phyloP scores from a whole-genome alignment of 2,888 invertebrate genomes.

The Eupithecia exiguata region DNA sequence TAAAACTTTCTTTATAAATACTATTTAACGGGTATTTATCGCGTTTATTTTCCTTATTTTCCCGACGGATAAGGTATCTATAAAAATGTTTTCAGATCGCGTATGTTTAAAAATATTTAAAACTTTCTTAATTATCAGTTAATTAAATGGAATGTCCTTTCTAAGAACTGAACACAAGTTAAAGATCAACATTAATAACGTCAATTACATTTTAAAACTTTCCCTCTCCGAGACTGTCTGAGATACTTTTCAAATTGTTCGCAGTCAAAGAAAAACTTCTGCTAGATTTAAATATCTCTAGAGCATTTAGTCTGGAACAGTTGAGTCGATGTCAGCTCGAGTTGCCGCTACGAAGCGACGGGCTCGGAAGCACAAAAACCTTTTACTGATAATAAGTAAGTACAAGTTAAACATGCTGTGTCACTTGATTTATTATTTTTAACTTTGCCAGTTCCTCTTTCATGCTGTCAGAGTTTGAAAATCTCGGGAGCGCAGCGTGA shows the following conservation, averaged over 20 bases:
- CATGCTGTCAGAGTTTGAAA: slow-evolving; percentile 31
- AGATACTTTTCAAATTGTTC: slow-evolving; percentile 58
- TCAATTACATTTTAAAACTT: slow-evolving; percentile 61
- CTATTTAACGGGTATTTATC: no score
- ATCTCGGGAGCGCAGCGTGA: slow-evolving; percentile 31
- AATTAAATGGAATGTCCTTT: slow-evolving; percentile 32
- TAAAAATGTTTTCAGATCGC: no score
- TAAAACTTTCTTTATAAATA: slow-evolving; percentile 9
- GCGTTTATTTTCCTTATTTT: no score
- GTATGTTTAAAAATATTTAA: no score
- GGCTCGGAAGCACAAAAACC: slow-evolving; percentile 46
- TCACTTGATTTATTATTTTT: slow-evolving; percentile 48
- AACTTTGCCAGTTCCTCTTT: slow-evolving; percentile 36
- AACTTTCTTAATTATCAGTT: slow-evolving; percentile 20
- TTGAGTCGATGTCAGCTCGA: slow-evolving; percentile 55
- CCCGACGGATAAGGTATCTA: no score
- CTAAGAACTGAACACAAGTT: slow-evolving; percentile 40
- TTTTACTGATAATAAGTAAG: slow-evolving; percentile 45
- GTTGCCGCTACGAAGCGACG: slow-evolving; percentile 47
- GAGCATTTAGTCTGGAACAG: slow-evolving; percentile 62
- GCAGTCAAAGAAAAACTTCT: slow-evolving; percentile 61
- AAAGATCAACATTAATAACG: slow-evolving; percentile 52
- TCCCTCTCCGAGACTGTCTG: slow-evolving; percentile 51
- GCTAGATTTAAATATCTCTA: slow-evolving; percentile 71
- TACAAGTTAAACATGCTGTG: slow-evolving; percentile 42